Evolutionary conservation across 2,113 vertebrate genomes (phyloP), one percentile per base, ranked within the genome.

Genomic region (Aegithalos caudatus): DNA sequence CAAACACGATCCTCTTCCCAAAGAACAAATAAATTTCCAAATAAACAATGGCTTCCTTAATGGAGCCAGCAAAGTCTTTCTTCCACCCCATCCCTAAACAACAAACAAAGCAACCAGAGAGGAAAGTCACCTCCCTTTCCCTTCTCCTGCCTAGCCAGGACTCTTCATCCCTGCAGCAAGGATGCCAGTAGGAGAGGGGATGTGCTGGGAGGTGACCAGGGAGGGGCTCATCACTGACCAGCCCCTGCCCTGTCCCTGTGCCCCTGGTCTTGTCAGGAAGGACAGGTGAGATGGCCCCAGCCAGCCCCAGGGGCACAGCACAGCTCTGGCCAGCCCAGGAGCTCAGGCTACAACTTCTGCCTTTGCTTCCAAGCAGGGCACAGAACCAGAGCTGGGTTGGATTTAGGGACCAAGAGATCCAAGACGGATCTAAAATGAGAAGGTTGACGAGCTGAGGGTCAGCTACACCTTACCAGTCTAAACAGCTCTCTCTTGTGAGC

Each of bases 1-100:
- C 82, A 96, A 95, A 95, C 62, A 73, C n/a, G 48, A 66, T 21
- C 74, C 56, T 79, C 81, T 50, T 88, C 64, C 85, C 70, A 90
- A 93, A 86, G 60, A 88, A 83, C 56, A 93, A 85, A 53, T 16
- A 88, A 94, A 14, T 64, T 56, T 40, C 92, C 88, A 92, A 13
- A 67, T 88, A 93, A 95, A 96, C 93, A 96, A 35, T 9, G 47
- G 61, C 48, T 93, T 94, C 92, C 90, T 89, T 64, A 87, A 83
- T 1, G 3, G 18, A 88, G 44, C 29, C 2, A 0, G 47, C 62
- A 73, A 70, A 83, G 64, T 14, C n/a, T n/a, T 94, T 83, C 83
- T 95, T 92, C 81, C 29, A 79, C 27, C 53, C 14, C 0, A 29
- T 45, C 54, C 70, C 93, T 45, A 86, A 96, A 92, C 84, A 92